Evolutionary conservation across 2,113 vertebrate genomes (phyloP), one percentile per base, ranked within the genome.

Genomic region (Ctenodactylus gundi): DNA sequence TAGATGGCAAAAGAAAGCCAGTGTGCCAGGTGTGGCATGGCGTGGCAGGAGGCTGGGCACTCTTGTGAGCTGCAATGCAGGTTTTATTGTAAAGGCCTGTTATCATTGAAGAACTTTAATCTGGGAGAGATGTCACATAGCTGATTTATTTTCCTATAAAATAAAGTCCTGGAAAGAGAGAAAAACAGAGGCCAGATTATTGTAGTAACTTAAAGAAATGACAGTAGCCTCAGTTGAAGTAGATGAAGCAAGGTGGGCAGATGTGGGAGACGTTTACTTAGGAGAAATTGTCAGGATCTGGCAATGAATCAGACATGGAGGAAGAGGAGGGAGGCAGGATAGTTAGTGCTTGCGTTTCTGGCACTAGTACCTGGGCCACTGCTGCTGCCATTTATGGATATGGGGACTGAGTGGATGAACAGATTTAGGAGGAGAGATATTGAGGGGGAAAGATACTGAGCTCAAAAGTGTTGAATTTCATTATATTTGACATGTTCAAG

Each of bases 111-210:
- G 25, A 20, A 27, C 27, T 89, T 91, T n/a, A 49, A 25, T 25
- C 41, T 34, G 41, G 31, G 73, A 36, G 12, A n/a, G 65, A 27
- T 15, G 58, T 72, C 29, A 77, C 11, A 8, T 20, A 2, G 14
- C 67, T 82, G n/a, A 70, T 39, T 76, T 90, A n/a, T 73, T 87
- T 75, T 90, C 73, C 84, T 88, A 70, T 85, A 44, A 41, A 65
- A 70, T 12, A 77, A 29, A n/a, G 65, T 55, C 25, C 34, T 76
- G 6, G 31, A 68, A 36, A 76, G 31, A 85, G 49, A 57, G 8
- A 39, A 65, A 65, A 82, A 51, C 25, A 72, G 49, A 75, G 80
- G 31, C 49, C 39, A 53, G 70, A 57, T 84, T 78, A 3, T 51
- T 81, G 18, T 51, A 44, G 27, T 46, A 93, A 80, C 27, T 41